phyloP scores from a whole-genome alignment of 1,140 invertebrate species.

The Mya arenaria region DNA sequence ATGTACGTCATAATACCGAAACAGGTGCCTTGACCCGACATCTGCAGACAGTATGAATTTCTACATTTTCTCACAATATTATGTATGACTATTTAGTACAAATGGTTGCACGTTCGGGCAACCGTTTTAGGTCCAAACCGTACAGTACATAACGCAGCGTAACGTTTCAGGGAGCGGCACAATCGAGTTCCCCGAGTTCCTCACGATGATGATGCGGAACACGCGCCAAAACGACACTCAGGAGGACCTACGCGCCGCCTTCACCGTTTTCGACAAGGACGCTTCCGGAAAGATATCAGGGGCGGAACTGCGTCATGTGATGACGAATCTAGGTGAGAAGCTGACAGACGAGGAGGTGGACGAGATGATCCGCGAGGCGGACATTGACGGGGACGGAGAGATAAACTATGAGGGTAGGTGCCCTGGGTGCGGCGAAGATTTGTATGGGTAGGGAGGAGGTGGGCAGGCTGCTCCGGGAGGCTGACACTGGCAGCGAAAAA shows the following conservation, averaged over 20 bases:
- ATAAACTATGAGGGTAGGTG: conserved; percentile 71
- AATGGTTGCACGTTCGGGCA: too few species aligned
- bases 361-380: conserved; percentile 96
- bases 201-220: conserved; percentile 98
- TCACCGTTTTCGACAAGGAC: conserved; percentile 99
- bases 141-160: too few species aligned
- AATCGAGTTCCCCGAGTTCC: conserved; percentile 98
- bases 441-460: too few species aligned
- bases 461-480: too few species aligned
- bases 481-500: too few species aligned
- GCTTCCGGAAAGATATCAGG: conserved; percentile 89
- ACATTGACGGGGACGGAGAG: conserved; percentile 89
- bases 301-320: conserved; percentile 83
- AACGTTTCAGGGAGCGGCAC: conserved; percentile 95
- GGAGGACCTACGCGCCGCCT: conserved; percentile 99
- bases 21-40: too few species aligned
- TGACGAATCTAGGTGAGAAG: conserved; percentile 95
- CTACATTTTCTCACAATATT: too few species aligned
- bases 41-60: too few species aligned
- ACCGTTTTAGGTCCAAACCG: too few species aligned
- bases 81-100: too few species aligned
- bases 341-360: conserved; percentile 94
- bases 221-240: conserved; percentile 99
- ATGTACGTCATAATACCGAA: too few species aligned
- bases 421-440: too few species aligned